phyloP scores from a whole-genome alignment of 2,888 invertebrate species.

The Nephrotoma flavescens region DNA sequence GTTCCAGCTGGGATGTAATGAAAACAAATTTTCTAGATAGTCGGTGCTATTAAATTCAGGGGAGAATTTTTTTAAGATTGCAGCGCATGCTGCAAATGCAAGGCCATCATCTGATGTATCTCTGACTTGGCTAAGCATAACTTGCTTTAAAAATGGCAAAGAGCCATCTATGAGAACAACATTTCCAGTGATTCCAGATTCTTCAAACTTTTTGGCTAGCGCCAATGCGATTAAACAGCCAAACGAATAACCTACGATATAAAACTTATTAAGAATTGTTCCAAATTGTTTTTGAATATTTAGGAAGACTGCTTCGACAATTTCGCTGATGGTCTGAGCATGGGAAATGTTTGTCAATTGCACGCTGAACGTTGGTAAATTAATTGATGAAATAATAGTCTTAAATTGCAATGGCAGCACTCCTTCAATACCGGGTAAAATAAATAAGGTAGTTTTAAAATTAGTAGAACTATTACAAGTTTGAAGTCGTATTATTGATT shows the following conservation, averaged over 20 bases:
- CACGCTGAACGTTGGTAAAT: conserved; percentile 15
- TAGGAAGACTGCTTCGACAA: not conserved
- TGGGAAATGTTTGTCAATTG: conserved; percentile 16
- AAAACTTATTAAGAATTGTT: conserved; percentile 45
- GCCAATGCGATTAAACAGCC: conserved; percentile 67
- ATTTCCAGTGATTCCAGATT: conserved; percentile 43
- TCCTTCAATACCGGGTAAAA: conserved; percentile 56
- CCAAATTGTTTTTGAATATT: conserved; percentile 22
- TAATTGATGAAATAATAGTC: conserved; percentile 20
- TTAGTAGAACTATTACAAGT: conserved; percentile 4
- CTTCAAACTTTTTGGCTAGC: conserved; percentile 55
- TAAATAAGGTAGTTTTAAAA: conserved; percentile 27
- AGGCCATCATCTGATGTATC: conserved; percentile 19
- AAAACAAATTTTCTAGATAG: conserved; percentile 29
- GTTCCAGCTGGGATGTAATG: conserved; percentile 38
- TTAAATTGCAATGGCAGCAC: conserved; percentile 35
- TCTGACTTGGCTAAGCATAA: not conserved
- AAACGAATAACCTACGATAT: conserved; percentile 77
- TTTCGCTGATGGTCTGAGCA: not conserved
- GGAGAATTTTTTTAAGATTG: conserved; percentile 22
- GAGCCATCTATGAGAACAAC: conserved; percentile 69
- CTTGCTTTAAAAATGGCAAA: conserved; percentile 48
- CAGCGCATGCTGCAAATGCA: conserved; percentile 20
- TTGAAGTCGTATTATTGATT: conserved; percentile 32
- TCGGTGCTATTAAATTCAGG: conserved; percentile 24